Percentiles rank a stretch among this genome's conserved stretches.
Evolutionary conservation across 2,797 vertebrate species (phyloP).

Genomic region (Florisuga fusca): DNA sequence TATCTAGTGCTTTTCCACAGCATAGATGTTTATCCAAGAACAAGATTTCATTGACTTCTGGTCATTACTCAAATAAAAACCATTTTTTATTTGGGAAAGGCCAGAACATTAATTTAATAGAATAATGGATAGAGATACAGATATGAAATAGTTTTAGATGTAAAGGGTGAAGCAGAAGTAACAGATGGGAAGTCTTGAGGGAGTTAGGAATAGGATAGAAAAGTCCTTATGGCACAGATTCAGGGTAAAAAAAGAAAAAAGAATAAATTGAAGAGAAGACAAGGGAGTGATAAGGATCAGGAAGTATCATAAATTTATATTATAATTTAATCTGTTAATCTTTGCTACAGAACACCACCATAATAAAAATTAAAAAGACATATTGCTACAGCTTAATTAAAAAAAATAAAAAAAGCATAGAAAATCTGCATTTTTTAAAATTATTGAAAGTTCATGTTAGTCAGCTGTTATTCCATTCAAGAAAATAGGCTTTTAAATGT

Average conservation of each 20-base stretch:
- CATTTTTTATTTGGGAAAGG: constrained; percentile 26
- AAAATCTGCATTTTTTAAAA: neutral
- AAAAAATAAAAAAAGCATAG: neutral
- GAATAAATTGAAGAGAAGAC: constrained; percentile 26
- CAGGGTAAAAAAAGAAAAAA: neutral
- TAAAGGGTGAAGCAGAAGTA: constrained; percentile 10
- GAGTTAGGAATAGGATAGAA: constrained; percentile 14
- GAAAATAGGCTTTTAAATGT: neutral
- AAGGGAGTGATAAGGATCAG: constrained; percentile 30
- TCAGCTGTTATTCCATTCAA: neutral
- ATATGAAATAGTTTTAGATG: constrained; percentile 9
- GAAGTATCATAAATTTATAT: constrained; percentile 39
- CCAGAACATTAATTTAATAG: neutral
- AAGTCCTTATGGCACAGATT: constrained; percentile 35
- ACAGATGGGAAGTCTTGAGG: constrained; percentile 47
- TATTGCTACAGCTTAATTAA: neutral
- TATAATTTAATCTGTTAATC: constrained; percentile 28
- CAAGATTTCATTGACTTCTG: neutral
- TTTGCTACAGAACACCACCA: neutral
- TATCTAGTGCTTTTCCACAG: neutral
- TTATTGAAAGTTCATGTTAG: neutral
- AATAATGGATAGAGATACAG: neutral
- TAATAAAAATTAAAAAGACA: neutral
- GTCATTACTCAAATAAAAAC: neutral
- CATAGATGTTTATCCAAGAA: neutral